These are phyloP conservation scores for Andrena hattorfiana DNA, from an alignment of 2,888 invertebrate species.

Conservation along the genomic window DNA sequence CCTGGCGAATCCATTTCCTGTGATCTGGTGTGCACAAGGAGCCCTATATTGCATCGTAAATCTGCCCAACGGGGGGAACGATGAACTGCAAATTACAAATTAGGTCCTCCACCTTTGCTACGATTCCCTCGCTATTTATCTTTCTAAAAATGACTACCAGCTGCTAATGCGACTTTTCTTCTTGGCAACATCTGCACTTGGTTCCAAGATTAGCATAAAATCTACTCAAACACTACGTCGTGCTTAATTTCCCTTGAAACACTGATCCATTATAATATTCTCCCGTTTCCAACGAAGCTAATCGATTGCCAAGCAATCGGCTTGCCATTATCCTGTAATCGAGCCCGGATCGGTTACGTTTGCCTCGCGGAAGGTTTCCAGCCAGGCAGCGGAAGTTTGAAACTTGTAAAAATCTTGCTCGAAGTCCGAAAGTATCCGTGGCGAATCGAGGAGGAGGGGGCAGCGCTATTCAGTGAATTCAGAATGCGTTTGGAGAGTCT, in stretches of 20 bases:
- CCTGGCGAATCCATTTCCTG: constrained; percentile 63
- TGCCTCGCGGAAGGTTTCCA: neutral
- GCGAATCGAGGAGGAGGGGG: constrained; percentile 28
- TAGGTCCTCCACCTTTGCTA: constrained; percentile 6
- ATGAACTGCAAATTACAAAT: constrained; percentile 53
- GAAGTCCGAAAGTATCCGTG: constrained; percentile 61
- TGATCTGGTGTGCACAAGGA: constrained; percentile 43
- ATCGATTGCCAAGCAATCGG: neutral
- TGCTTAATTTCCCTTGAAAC: no score
- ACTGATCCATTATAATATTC: no score
- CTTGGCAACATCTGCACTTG: no score
- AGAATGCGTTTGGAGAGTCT: constrained; percentile 76
- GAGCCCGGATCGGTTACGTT: neutral
- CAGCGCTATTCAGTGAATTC: constrained; percentile 73
- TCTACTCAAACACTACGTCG: no score
- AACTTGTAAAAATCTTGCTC: constrained; percentile 45
- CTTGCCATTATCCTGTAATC: neutral
- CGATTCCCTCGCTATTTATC: neutral
- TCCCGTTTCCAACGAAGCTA: neutral
- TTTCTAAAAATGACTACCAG: no score
- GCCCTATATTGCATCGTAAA: constrained; percentile 53
- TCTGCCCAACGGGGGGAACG: constrained; percentile 29
- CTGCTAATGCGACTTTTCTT: no score
- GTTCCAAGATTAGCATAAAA: no score
- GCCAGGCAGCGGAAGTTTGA: constrained; percentile 18